These are phyloP conservation scores for Philonicus albiceps DNA, from an alignment of 2,888 invertebrate species.

Conservation along the genomic window DNA sequence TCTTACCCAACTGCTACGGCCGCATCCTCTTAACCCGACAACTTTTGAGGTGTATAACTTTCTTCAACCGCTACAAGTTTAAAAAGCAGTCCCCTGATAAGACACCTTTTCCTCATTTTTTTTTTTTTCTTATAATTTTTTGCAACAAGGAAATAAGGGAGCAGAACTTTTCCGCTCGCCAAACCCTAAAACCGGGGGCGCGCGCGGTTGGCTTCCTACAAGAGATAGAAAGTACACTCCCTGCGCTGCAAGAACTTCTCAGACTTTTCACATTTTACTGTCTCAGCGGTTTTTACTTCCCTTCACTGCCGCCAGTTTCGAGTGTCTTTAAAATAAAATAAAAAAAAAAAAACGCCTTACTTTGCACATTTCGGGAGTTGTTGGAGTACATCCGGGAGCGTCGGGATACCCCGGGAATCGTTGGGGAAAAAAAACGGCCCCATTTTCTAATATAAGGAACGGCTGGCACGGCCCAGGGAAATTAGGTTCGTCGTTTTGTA, in stretches of 20 bases:
- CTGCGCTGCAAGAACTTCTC: not conserved
- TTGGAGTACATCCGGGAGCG: not conserved
- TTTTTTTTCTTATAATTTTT: not conserved
- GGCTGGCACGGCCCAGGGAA: not conserved
- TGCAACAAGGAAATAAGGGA: not conserved
- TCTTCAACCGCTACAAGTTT: not conserved
- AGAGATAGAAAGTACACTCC: not conserved
- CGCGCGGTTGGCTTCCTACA: not conserved
- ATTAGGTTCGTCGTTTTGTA: not conserved
- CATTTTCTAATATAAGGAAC: not conserved
- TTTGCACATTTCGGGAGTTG: not conserved
- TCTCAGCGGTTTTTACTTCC: not conserved
- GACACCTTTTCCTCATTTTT: not conserved
- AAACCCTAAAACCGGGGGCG: not conserved
- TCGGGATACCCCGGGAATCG: not conserved
- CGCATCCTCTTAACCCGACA: not conserved
- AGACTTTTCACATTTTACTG: not conserved
- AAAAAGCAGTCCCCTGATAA: not conserved
- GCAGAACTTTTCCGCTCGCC: not conserved
- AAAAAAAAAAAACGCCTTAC: not conserved
- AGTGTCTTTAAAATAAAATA: not conserved
- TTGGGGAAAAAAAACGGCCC: not conserved
- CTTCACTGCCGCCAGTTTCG: not conserved
- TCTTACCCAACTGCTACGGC: not conserved
- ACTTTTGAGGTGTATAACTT: not conserved